Evolutionary conservation across 2,113 vertebrate species (phyloP), one percentile per base, ranked within the genome.

Genomic region (Andinoacara biseriatus): DNA sequence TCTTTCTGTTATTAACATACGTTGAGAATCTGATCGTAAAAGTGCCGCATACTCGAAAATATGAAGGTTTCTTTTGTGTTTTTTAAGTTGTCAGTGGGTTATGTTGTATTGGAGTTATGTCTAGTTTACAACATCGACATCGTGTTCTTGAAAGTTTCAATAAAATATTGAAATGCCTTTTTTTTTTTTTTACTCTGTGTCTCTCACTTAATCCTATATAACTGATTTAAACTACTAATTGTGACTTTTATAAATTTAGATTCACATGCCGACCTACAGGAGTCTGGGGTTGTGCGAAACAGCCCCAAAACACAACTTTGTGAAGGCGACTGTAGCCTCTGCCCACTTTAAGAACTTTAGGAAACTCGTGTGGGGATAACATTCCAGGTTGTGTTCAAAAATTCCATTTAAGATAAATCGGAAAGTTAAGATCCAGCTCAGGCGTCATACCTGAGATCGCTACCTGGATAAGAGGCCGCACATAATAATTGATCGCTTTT

Each of bases 31-130:
- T 95, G 92, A 92, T 95, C 94, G 88, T 92, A 72, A 94, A 95
- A 94, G 91, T 94, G 94, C 89, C 92, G 91, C 93, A 92, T 94
- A 90, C 91, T 94, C 88, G 85, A 86, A 90, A 91, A 93, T 94
- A 97, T 96, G 96, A 97, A 97, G 97, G 96, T 96, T 95, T 97
- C 94, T 94, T 96, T 97, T 96, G 95, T 96, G 96, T 97, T 97
- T 95, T 95, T 92, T 96, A 96, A 95, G 95, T 96, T 96, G 95
- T 97, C 95, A 94, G 94, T 95, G 91, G 95, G 95, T 96, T 96
- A 93, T 96, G 96, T 97, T 94, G 94, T 95, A 94, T 90, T 86
- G 84, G 92, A 92, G 91, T 80, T 89, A 82, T 91, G 92, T 96
- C 95, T 95, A 93, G 95, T 96, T 95, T 93, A 95, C 93, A 93